phyloP scores from a whole-genome alignment of 2,888 invertebrate genomes.

The Thereva nobilitata region DNA sequence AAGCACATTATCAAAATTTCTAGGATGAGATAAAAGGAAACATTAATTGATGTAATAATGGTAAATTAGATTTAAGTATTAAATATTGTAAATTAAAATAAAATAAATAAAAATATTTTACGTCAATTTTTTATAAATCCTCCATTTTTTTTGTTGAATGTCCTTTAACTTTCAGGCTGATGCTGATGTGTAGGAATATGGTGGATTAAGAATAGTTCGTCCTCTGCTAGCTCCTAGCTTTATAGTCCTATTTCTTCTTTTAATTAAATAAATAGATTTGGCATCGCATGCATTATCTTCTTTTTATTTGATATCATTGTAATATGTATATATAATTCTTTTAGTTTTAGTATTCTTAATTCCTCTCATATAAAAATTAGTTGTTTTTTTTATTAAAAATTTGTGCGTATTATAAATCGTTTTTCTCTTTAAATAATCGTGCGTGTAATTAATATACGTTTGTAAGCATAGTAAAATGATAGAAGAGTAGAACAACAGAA shows the following conservation, averaged over 20 bases:
- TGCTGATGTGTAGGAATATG: no score
- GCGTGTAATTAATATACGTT: no score
- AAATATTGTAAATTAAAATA: slow-evolving; percentile 26
- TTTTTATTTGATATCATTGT: slow-evolving; percentile 17
- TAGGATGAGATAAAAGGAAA: slow-evolving; percentile 14
- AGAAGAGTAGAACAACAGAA: no score
- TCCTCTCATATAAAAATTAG: slow-evolving; percentile 34
- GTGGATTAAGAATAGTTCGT: no score
- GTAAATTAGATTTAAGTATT: slow-evolving; percentile 13
- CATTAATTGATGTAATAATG: slow-evolving; percentile 20
- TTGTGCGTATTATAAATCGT: slow-evolving; percentile 1
- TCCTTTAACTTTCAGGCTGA: no score
- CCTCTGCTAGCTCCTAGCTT: no score
- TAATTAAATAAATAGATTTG: slow-evolving; percentile 24
- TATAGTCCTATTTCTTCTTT: slow-evolving; percentile 7
- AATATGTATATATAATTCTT: slow-evolving; percentile 19
- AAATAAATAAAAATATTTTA: slow-evolving; percentile 23
- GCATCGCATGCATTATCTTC: slow-evolving; percentile 37
- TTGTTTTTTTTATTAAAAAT: slow-evolving; percentile 23
- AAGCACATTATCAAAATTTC: slow-evolving; percentile 22
- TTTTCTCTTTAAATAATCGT: no score
- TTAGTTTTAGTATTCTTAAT: slow-evolving; percentile 15
- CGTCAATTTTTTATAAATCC: slow-evolving; percentile 20
- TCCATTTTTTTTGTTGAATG: slow-evolving; percentile 3
- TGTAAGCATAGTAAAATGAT: no score